Evolutionary conservation across 2,113 vertebrate species (phyloP), one percentile per base, ranked within the genome.

Genomic region (Gavia stellata): DNA sequence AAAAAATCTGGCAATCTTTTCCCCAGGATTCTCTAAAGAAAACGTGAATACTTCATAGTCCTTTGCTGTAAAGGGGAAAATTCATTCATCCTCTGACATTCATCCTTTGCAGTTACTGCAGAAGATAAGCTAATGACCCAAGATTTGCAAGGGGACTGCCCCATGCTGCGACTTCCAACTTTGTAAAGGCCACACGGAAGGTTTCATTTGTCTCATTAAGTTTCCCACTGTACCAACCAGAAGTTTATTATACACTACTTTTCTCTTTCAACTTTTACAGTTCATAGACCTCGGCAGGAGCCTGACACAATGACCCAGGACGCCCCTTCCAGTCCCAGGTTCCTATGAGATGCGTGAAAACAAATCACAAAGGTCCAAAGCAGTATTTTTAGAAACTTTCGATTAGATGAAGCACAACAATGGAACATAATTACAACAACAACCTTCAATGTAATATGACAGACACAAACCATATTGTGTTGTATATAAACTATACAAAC

Each of bases 41-140:
- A 95, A 93, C 10, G 38, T 79, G 86, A 95, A 59, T 93, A 71
- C 26, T 91, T 93, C 31, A 53, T 77, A 92, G 11, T 95, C 47
- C 56, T 77, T 84, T 70, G 63, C 88, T 97, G 45, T 55, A 74
- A 74, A 90, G 31, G 52, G 53, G 79, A 85, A 83, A 90, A 77
- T 77, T 88, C 56, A 94, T 97, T 95, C 85, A 93, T 94, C 75
- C 95, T 94, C 63, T 92, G 96, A 74, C 45, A 84, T 49, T 58
- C 8, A 40, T n/a, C 85, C 93, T 88, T 95, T 90, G 96, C 91
- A 93, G 81, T 79, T 80, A 70, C 88, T 28, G 40, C 85, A 95
- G 81, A 95, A 98, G 97, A 97, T 96, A 98, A 97, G 96, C 96
- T 97, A 97, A 96, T 86, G 77, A 96, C 93, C 96, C 90, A 94